Conservation (phyloP, 2,888 invertebrate genomes). For the Choreutis nemorana region DNA sequence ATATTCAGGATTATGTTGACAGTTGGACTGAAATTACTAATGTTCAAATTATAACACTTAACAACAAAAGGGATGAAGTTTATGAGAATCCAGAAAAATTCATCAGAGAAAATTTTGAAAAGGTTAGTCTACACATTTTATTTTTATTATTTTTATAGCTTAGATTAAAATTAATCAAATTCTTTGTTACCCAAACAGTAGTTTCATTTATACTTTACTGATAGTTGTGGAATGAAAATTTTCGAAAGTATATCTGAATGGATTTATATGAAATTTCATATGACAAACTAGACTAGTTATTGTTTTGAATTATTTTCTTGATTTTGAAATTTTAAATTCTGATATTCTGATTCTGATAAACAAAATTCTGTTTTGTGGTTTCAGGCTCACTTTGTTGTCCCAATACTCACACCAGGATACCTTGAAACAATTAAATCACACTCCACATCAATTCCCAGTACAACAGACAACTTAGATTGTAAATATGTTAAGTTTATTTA, state of each 20-base stretch:
- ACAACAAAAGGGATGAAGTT: constrained; percentile 55
- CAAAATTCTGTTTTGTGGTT: constrained; percentile 15
- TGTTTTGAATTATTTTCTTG: too few relatives aligned
- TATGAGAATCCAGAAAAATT: constrained; percentile 62
- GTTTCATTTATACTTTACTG: too few relatives aligned
- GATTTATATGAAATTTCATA: too few relatives aligned
- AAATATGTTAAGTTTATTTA: constrained; percentile 59
- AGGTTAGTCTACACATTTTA: constrained; percentile 47
- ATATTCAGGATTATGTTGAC: constrained; percentile 52
- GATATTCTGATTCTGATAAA: background rate
- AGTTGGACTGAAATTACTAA: constrained; percentile 43
- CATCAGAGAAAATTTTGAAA: constrained; percentile 64
- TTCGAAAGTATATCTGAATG: too few relatives aligned
- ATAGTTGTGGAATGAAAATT: too few relatives aligned
- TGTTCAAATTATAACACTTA: constrained; percentile 46
- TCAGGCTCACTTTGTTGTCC: constrained; percentile 64
- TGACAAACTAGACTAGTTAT: too few relatives aligned
- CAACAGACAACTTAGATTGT: constrained; percentile 50
- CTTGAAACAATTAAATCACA: constrained; percentile 48
- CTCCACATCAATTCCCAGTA: constrained; percentile 31
- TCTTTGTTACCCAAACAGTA: too few relatives aligned
- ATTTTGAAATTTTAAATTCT: background rate
- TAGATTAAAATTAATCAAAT: constrained; percentile 2
- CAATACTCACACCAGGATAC: constrained; percentile 61
- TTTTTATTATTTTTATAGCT: background rate